A percentile compares a stretch with the other conserved stretches of the same genome.
These are phyloP conservation scores for Oligia strigilis DNA, from an alignment of 2,888 invertebrate species.

Conservation along the genomic window DNA sequence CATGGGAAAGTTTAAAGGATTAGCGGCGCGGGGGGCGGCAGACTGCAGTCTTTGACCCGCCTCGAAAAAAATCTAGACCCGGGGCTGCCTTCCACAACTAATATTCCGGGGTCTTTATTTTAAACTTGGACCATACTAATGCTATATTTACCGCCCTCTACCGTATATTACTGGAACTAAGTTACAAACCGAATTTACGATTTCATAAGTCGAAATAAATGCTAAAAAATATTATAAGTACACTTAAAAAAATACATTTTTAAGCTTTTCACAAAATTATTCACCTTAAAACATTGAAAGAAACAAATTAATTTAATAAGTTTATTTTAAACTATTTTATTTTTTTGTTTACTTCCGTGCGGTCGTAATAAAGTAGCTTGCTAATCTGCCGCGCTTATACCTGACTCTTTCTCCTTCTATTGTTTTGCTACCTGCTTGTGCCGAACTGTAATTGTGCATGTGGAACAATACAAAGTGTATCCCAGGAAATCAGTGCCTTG, in stretches of 20 bases:
- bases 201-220: background rate
- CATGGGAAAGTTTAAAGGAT: too few relatives aligned
- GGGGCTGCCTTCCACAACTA: too few relatives aligned
- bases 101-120: background rate
- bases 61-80: too few relatives aligned
- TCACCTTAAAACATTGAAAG: background rate
- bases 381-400: background rate
- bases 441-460: background rate
- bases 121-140: background rate
- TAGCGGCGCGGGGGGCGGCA: too few relatives aligned
- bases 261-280: too few relatives aligned
- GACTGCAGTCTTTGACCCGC: too few relatives aligned
- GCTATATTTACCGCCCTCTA: slow-evolving; percentile 66
- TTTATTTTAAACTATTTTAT: background rate
- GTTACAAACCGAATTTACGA: background rate
- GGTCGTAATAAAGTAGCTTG: background rate
- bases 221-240: too few relatives aligned
- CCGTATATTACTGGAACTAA: slow-evolving; percentile 49
- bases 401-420: background rate
- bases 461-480: background rate
- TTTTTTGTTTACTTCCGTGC: background rate
- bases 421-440: background rate
- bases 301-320: background rate
- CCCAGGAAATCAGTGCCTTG: background rate
- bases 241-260: background rate